These are phyloP conservation scores for Pipra filicauda DNA, from an alignment of 2,113 vertebrate genomes.

Conservation along the genomic window DNA sequence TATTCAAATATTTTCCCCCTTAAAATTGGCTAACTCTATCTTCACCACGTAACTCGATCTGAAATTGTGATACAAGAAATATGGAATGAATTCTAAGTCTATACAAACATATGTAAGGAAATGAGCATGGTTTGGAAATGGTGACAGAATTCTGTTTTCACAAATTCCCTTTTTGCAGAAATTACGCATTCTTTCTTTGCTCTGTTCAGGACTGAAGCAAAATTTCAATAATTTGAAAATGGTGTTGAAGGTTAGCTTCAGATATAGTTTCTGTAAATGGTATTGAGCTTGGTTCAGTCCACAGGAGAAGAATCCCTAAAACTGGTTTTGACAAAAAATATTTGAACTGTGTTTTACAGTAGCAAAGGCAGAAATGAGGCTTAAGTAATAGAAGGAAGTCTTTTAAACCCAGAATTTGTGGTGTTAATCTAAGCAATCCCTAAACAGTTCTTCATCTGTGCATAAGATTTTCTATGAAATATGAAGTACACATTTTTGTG, in stretches of 20 bases:
- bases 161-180: neutral
- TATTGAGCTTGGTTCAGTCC: neutral
- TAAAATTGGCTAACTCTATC: slow-evolving; percentile 8
- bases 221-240: neutral
- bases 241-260: neutral
- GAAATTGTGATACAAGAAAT: slow-evolving; percentile 24
- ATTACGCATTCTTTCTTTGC: neutral
- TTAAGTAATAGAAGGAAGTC: neutral
- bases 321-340: neutral
- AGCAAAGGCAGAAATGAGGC: neutral
- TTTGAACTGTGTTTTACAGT: neutral
- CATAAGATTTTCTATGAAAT: neutral
- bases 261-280: neutral
- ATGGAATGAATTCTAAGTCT: neutral
- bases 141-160: neutral
- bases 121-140: neutral
- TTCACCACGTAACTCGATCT: neutral
- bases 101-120: neutral
- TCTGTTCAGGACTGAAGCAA: neutral
- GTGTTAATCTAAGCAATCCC: slow-evolving; percentile 5
- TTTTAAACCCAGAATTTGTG: neutral
- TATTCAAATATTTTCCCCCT: neutral
- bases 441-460: neutral
- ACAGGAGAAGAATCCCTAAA: neutral
- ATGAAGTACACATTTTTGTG: neutral